Conservation (phyloP, 2,888 invertebrate species). For the Sceliomorpha sp. region DNA sequence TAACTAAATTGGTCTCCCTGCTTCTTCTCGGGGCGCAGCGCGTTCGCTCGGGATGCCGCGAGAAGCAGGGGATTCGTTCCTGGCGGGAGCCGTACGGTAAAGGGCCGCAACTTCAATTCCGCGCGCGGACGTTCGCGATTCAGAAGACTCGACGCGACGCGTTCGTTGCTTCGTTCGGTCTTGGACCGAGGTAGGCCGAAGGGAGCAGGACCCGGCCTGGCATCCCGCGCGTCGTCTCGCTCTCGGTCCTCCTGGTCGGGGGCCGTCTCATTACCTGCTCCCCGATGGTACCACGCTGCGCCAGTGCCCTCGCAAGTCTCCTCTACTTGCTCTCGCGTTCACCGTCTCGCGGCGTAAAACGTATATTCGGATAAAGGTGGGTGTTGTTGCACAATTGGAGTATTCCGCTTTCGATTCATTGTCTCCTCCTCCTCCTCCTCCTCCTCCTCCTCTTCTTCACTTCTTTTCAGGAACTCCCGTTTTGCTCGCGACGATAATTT, state of each 20-base stretch:
- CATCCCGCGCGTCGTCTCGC: constrained; percentile 45
- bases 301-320: constrained; percentile 66
- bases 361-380: constrained; percentile 17
- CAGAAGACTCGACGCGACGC: constrained; percentile 31
- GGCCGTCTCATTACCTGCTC: constrained; percentile 79
- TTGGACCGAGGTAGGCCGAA: too few species aligned
- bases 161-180: constrained; percentile 60
- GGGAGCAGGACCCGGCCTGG: too few species aligned
- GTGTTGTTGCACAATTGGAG: too few species aligned
- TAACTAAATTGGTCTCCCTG: constrained; percentile 71
- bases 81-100: constrained; percentile 55
- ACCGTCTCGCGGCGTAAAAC: constrained; percentile 28
- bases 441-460: too few species aligned
- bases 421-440: too few species aligned
- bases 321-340: constrained; percentile 54
- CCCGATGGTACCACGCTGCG: constrained; percentile 77
- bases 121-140: constrained; percentile 45
- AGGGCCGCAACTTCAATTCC: constrained; percentile 59
- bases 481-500: too few species aligned
- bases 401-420: too few species aligned
- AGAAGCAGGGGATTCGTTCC: constrained; percentile 59
- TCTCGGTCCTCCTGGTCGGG: constrained; percentile 78
- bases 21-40: constrained; percentile 55
- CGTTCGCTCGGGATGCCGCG: constrained; percentile 53
- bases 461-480: too few species aligned